Evolutionary conservation across 2,888 invertebrate species (phyloP).

Genomic region (Thymelicus lineola): DNA sequence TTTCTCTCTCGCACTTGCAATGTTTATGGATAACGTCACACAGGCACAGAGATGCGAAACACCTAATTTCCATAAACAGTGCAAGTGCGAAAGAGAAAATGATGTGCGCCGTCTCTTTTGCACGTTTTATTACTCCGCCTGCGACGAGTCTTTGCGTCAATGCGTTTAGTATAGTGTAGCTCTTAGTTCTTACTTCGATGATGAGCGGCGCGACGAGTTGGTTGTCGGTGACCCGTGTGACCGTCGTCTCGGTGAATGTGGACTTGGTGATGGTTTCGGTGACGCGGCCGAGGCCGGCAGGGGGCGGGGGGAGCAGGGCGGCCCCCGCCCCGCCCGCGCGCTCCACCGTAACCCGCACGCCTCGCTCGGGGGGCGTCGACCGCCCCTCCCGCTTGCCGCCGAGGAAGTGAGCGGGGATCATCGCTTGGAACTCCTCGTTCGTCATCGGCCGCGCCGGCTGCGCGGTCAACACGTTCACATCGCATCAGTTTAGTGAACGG

Average conservation of each 20-base stretch:
- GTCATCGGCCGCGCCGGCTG: conserved; percentile 93
- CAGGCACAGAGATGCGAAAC: too few species aligned
- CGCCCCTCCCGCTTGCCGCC: conserved; percentile 67
- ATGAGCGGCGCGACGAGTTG: conserved; percentile 93
- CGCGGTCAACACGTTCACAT: conserved; percentile 83
- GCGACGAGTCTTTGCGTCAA: too few species aligned
- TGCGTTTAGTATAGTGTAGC: too few species aligned
- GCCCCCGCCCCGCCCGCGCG: conserved; percentile 88
- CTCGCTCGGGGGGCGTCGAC: conserved; percentile 63
- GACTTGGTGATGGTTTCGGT: conserved; percentile 98
- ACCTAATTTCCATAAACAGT: too few species aligned
- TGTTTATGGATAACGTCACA: too few species aligned
- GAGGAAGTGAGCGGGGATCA: conserved; percentile 96
- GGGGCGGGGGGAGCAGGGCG: conserved; percentile 90
- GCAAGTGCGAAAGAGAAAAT: too few species aligned
- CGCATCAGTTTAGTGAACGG: conserved; percentile 54
- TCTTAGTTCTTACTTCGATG: conserved; percentile 89
- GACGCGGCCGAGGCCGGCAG: conserved; percentile 93
- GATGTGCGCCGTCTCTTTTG: too few species aligned
- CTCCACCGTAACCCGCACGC: conserved; percentile 90
- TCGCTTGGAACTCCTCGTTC: conserved; percentile 97
- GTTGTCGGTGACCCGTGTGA: conserved; percentile 97
- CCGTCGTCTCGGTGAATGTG: conserved; percentile 97
- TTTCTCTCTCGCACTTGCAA: too few species aligned
- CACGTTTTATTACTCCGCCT: too few species aligned